Evolutionary conservation across 1,140 invertebrate genomes (phyloP).

Genomic region (Ruditapes philippinarum): DNA sequence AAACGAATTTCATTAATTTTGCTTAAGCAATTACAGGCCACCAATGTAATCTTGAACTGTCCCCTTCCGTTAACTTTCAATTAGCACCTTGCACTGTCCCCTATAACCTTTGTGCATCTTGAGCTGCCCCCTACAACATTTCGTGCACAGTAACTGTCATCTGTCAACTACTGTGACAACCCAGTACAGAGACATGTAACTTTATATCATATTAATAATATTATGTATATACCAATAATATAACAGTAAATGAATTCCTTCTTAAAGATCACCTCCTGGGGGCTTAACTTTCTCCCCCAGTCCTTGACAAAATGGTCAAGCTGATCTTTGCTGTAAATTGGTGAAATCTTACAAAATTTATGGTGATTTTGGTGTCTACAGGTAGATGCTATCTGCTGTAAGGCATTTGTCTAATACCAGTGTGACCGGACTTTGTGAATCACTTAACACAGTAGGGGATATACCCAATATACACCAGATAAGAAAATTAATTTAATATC

Average conservation of each 20-base stretch:
- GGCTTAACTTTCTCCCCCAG: neutral
- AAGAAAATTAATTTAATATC: too few relatives aligned
- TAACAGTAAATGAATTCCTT: slow-evolving; percentile 33
- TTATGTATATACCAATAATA: neutral
- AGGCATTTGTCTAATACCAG: neutral
- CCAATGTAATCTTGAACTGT: neutral
- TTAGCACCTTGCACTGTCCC: too few relatives aligned
- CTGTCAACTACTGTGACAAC: neutral
- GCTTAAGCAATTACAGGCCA: neutral
- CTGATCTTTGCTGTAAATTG: neutral
- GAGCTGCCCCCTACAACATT: neutral
- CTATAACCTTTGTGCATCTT: too few relatives aligned
- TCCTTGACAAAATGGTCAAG: neutral
- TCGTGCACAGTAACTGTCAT: neutral
- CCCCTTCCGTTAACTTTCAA: neutral
- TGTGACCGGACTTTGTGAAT: neutral
- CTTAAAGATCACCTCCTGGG: neutral
- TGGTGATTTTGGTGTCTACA: neutral
- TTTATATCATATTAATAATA: slow-evolving; percentile 27
- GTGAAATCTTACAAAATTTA: neutral
- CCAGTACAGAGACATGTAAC: neutral
- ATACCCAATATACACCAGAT: too few relatives aligned
- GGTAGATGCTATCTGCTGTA: neutral
- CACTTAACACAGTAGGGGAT: neutral
- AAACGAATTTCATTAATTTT: too few relatives aligned